phyloP scores from a whole-genome alignment of 2,797 vertebrate genomes.

The Microhierax caerulescens region DNA sequence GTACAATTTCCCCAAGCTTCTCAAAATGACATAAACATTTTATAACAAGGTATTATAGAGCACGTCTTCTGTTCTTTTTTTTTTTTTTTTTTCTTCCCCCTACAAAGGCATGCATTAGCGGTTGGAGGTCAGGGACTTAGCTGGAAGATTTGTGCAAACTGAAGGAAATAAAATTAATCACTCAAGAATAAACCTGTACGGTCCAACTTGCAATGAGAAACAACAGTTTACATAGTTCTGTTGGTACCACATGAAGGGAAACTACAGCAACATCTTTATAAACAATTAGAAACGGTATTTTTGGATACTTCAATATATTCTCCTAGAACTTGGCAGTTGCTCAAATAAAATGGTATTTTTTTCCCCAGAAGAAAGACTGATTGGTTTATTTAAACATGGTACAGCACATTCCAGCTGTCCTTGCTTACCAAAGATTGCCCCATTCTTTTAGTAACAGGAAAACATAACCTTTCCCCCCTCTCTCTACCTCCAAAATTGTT shows the following conservation, averaged over 20 bases:
- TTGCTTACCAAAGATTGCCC: conserved; percentile 1
- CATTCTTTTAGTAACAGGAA: background rate
- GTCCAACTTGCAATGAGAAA: background rate
- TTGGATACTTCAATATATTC: conserved; percentile 48
- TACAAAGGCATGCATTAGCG: background rate
- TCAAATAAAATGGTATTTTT: conserved; percentile 24
- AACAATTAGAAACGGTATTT: conserved; percentile 54
- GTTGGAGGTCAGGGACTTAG: background rate
- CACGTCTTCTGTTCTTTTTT: background rate
- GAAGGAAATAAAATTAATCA: background rate
- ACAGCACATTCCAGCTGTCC: background rate
- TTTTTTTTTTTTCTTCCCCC: background rate
- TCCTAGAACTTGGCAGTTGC: conserved; percentile 19
- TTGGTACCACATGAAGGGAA: background rate
- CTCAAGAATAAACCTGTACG: background rate
- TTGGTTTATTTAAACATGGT: background rate
- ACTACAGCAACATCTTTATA: conserved; percentile 39
- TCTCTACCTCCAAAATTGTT: background rate
- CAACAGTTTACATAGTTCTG: background rate
- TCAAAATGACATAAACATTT: background rate
- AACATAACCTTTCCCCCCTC: background rate
- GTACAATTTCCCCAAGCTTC: background rate
- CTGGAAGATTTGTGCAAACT: background rate
- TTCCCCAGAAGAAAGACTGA: background rate
- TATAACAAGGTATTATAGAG: background rate